Conservation (phyloP, 2,113 vertebrate genomes). For the Corythornis cristatus region DNA sequence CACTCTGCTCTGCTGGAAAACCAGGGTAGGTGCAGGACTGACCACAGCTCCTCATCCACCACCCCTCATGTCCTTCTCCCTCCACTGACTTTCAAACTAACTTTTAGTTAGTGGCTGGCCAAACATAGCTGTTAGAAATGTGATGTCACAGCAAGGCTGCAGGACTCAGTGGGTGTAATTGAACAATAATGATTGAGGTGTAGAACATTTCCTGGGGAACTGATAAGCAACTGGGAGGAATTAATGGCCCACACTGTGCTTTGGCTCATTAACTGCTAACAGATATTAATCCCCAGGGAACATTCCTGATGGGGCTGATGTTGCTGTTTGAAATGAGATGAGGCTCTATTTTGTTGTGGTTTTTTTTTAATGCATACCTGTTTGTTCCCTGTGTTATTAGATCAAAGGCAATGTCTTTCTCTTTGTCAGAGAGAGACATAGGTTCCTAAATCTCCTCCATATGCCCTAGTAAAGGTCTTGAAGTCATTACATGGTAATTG, state of each 20-base stretch:
- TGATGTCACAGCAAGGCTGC: constrained; percentile 1
- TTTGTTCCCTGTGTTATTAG: not conserved
- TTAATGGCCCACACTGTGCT: constrained; percentile 37
- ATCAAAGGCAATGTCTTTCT: not conserved
- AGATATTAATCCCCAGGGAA: constrained; percentile 42
- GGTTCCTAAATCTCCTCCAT: not conserved
- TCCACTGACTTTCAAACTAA: not conserved
- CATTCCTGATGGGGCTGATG: not conserved
- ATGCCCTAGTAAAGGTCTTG: not conserved
- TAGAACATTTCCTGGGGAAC: constrained; percentile 20
- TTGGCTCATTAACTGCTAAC: constrained; percentile 50
- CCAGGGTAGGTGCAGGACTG: not conserved
- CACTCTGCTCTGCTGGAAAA: not conserved
- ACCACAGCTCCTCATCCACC: not conserved
- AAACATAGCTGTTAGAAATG: constrained; percentile 43
- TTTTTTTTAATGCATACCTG: not conserved
- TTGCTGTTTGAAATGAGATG: not conserved
- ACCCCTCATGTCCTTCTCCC: not conserved
- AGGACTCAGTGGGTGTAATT: constrained; percentile 13
- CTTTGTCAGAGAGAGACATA: not conserved
- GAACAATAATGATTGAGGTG: constrained; percentile 26
- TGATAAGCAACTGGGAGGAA: constrained; percentile 22
- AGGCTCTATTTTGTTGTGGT: not conserved
- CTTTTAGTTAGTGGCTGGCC: not conserved
- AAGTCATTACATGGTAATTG: not conserved